A percentile compares a stretch with the other conserved stretches of the same genome.
Evolutionary conservation across 2,113 vertebrate genomes (phyloP).

Genomic region (Turdus rufiventris): DNA sequence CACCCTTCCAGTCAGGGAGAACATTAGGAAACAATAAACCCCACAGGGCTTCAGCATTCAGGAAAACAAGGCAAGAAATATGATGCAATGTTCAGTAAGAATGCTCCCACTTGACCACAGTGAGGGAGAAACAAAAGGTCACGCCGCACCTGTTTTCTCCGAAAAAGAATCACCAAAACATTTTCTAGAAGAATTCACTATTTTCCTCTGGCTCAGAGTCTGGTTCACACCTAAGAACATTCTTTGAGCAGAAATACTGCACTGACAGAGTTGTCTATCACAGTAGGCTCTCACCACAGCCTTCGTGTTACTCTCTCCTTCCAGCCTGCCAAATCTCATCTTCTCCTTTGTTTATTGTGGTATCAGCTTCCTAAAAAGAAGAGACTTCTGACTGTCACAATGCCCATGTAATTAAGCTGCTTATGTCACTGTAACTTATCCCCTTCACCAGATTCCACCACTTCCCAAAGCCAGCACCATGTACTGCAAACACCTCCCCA

Average conservation of each 20-base stretch:
- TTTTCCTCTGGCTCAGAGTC: background rate
- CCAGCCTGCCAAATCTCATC: background rate
- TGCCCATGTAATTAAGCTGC: background rate
- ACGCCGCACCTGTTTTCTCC: background rate
- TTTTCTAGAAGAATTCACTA: background rate
- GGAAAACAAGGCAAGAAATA: background rate
- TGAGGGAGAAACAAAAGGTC: background rate
- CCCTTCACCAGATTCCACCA: background rate
- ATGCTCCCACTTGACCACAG: background rate
- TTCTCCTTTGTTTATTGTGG: accelerated
- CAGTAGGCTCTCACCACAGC: background rate
- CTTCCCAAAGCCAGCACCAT: background rate
- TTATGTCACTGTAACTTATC: background rate
- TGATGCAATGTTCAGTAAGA: background rate
- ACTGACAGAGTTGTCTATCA: background rate
- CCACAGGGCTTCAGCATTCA: background rate
- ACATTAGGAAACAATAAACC: background rate
- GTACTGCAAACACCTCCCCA: background rate
- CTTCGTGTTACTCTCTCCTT: accelerated
- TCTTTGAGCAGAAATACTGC: background rate
- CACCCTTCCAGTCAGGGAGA: background rate
- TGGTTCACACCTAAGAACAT: background rate
- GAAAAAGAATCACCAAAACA: background rate
- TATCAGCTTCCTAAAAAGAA: background rate
- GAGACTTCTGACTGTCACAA: background rate